Conservation (phyloP, 2,888 invertebrate genomes). For the Pseudeuparius sepicola region DNA sequence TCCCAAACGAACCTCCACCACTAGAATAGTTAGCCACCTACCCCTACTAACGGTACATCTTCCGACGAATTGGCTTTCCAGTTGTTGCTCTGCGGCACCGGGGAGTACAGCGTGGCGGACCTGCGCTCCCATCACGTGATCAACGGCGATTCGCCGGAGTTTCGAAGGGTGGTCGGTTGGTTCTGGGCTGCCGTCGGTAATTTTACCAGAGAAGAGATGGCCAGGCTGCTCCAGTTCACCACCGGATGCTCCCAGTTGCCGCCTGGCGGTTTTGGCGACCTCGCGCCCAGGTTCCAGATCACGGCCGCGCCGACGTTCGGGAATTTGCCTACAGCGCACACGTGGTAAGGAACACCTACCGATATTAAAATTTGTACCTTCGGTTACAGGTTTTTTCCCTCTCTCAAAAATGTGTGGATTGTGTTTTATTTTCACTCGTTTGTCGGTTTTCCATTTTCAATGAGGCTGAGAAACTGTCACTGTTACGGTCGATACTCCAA, state of each 20-base stretch:
- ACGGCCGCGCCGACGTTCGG: slow-evolving; percentile 84
- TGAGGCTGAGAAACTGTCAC: too few relatives aligned
- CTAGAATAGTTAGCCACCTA: too few relatives aligned
- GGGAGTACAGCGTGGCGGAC: slow-evolving; percentile 83
- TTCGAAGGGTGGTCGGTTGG: slow-evolving; percentile 77
- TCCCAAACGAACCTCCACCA: too few relatives aligned
- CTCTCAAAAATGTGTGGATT: too few relatives aligned
- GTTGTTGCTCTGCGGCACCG: slow-evolving; percentile 87
- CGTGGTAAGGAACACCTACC: slow-evolving; percentile 65
- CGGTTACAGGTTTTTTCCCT: slow-evolving; percentile 4
- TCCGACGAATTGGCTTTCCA: slow-evolving; percentile 38
- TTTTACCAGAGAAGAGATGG: slow-evolving; percentile 88
- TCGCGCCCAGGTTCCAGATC: slow-evolving; percentile 86
- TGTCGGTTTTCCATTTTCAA: too few relatives aligned
- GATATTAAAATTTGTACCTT: background rate
- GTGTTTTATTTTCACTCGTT: too few relatives aligned
- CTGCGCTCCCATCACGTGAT: slow-evolving; percentile 82
- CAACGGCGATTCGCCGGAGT: slow-evolving; percentile 71
- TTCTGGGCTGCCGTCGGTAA: slow-evolving; percentile 85
- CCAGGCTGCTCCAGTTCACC: slow-evolving; percentile 82
- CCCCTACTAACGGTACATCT: too few relatives aligned
- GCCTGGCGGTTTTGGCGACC: slow-evolving; percentile 79
- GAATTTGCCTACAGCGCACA: slow-evolving; percentile 88
- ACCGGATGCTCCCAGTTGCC: slow-evolving; percentile 90
- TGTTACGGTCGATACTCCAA: too few relatives aligned